Evolutionary conservation across 2,888 invertebrate species (phyloP), one percentile per base, ranked within the genome.

Genomic region (Aphidoletes aphidimyza): DNA sequence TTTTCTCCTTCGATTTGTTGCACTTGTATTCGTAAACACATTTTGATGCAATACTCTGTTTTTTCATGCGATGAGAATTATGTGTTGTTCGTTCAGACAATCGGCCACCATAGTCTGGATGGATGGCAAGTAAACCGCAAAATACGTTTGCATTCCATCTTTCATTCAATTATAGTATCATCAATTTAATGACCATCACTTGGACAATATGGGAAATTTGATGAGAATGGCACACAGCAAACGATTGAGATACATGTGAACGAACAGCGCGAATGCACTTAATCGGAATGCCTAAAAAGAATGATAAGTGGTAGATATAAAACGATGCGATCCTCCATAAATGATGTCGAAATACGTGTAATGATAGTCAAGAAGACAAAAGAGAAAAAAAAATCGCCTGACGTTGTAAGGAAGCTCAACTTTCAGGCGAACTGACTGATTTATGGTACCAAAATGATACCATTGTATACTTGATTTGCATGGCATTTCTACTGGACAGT

Each of bases 111-210:
- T n/a, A 54, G n/a, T 22, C 54, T 54, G n/a, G 2, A 22, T 39
- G 9, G 19, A 47, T 47, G 19, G 17, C 26, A 34, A 30, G 34
- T 14, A 34, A 30, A n/a, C 2, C 30, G 34, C 30, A 9, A n/a
- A 11, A 69, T 36, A 34, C 69, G 34, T 69, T 69, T 69, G 19
- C 30, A 69, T 69, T 69, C 69, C 69, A 69, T 69, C 54, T 3
- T 54, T 54, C 69, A 34, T 69, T 69, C 69, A 69, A 69, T 69
- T 69, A 69, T 69, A 69, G 34, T 69, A 69, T 69, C 69, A 69
- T 34, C 69, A 34, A 69, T 14, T 69, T 69, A 69, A 69, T 69
- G n/a, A 34, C 69, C 69, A 69, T 69, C 14, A 34, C 19, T n/a
- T 69, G 34, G 69, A 69, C 36, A 69, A 69, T 36, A 69, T 54